Conservation (phyloP, 2,888 invertebrate species). For the Troglohyphantes excavatus region DNA sequence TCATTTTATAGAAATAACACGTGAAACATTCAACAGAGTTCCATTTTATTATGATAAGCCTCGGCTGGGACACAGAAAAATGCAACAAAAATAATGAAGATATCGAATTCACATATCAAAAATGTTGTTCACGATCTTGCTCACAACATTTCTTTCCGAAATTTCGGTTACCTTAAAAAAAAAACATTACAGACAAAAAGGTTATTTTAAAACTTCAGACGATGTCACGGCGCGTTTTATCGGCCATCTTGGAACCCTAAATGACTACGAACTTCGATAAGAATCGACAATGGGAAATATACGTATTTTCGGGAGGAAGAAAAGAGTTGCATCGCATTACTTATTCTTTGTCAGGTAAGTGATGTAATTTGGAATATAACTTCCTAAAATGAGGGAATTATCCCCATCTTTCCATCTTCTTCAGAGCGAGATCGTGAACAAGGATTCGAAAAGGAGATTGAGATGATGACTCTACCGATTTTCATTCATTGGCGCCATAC, state of each 20-base stretch:
- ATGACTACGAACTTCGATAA: neutral
- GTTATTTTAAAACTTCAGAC: neutral
- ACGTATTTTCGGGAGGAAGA: neutral
- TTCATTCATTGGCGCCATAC: neutral
- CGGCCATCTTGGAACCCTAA: neutral
- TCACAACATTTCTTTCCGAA: neutral
- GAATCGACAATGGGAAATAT: neutral
- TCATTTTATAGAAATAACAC: no score
- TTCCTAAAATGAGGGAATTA: constrained; percentile 3
- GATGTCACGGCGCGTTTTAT: neutral
- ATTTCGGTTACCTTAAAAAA: neutral
- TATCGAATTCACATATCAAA: no score
- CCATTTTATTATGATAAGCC: no score
- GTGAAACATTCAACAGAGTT: no score
- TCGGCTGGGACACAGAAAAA: no score
- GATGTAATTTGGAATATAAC: neutral
- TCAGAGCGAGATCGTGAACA: neutral
- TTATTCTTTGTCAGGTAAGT: neutral
- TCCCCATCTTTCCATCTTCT: neutral
- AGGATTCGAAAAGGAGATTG: constrained; percentile 1
- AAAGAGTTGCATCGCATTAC: no score
- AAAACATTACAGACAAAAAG: neutral
- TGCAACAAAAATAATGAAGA: no score
- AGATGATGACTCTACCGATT: neutral
- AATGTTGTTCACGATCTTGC: neutral